Conservation (phyloP, 1,140 invertebrate species). For the Oedothorax gibbosus region DNA sequence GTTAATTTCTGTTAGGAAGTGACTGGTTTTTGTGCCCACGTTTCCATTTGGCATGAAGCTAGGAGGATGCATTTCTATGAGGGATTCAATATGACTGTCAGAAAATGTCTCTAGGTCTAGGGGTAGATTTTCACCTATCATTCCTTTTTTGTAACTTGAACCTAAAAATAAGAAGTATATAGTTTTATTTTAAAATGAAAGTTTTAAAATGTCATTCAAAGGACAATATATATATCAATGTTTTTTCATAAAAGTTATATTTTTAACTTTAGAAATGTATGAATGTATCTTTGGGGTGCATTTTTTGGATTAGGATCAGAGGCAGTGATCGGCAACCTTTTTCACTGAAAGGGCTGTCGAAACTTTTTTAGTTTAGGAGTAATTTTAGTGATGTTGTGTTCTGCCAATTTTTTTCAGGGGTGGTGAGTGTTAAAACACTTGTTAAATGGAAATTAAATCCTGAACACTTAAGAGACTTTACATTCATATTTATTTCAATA, state of each 20-base stretch:
- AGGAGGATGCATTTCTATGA: conserved; percentile 71
- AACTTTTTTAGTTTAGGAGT: too few species aligned
- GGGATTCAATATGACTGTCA: conserved; percentile 65
- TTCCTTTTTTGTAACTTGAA: conserved; percentile 24
- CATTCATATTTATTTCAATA: too few species aligned
- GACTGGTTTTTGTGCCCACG: conserved; percentile 73
- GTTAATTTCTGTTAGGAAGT: conserved; percentile 72
- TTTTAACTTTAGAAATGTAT: background rate
- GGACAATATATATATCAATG: background rate
- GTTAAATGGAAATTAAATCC: too few species aligned
- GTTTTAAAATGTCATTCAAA: too few species aligned
- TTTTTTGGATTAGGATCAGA: too few species aligned
- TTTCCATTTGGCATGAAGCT: conserved; percentile 73
- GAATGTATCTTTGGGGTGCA: background rate
- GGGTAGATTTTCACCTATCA: background rate
- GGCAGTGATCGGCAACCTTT: too few species aligned
- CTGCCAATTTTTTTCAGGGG: too few species aligned
- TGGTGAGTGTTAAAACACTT: too few species aligned
- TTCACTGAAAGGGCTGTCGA: too few species aligned
- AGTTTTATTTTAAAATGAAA: background rate
- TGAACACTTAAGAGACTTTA: too few species aligned
- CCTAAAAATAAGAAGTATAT: background rate
- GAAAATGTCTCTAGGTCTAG: conserved; percentile 65
- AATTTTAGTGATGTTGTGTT: too few species aligned
- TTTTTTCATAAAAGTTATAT: background rate